Evolutionary conservation across 2,113 vertebrate genomes (phyloP).

Genomic region (Pseudopipra pipra): DNA sequence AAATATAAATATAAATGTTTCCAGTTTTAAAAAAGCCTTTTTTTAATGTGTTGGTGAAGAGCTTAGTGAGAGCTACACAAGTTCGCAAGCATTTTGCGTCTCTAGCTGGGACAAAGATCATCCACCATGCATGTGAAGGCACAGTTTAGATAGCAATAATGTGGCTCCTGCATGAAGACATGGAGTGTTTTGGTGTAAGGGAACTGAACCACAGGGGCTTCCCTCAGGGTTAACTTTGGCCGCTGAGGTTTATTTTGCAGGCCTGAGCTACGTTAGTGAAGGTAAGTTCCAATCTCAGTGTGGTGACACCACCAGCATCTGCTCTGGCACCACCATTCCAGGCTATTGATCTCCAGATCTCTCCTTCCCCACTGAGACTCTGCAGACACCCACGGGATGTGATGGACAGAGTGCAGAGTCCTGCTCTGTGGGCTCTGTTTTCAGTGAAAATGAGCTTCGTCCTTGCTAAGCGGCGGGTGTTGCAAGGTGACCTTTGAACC

Average conservation of each 20-base stretch:
- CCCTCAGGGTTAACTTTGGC: not conserved
- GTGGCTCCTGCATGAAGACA: not conserved
- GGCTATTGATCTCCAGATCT: not conserved
- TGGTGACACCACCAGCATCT: not conserved
- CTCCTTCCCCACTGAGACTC: not conserved
- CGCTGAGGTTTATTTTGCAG: not conserved
- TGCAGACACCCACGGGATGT: not conserved
- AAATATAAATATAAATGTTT: not conserved
- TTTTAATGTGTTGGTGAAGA: not conserved
- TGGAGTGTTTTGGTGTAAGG: not conserved
- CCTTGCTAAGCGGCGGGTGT: not conserved
- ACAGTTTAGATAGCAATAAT: not conserved
- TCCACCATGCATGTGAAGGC: not conserved
- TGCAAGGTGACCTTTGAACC: conserved; percentile 47
- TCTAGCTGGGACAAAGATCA: not conserved
- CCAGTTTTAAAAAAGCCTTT: not conserved
- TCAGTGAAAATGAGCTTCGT: conserved; percentile 44
- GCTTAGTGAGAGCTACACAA: not conserved
- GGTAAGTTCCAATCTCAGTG: not conserved
- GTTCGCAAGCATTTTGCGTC: not conserved
- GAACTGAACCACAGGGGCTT: fast-evolving
- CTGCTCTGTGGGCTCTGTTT: not conserved
- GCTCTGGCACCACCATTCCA: not conserved
- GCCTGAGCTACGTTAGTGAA: not conserved
- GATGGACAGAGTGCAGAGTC: not conserved